phyloP scores from a whole-genome alignment of 2,888 invertebrate species.

The Euzophera pinguis region DNA sequence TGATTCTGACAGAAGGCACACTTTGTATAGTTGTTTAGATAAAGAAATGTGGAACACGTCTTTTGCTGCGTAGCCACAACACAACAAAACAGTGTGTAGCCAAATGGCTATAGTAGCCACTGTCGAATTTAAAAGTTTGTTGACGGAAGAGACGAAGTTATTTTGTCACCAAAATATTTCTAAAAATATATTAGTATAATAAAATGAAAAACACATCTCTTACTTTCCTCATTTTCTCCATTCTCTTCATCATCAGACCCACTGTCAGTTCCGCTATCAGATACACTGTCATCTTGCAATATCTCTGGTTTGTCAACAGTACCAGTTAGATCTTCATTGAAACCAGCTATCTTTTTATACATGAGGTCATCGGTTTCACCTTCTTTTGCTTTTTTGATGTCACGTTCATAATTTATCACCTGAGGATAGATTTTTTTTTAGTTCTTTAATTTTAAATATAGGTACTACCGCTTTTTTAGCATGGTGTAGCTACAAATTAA shows the following conservation, averaged over 20 bases:
- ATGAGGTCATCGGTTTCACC: slow-evolving; percentile 86
- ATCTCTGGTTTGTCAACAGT: slow-evolving; percentile 84
- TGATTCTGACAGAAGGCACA: too few relatives aligned
- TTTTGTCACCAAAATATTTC: too few relatives aligned
- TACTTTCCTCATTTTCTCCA: slow-evolving; percentile 28
- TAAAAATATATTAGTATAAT: background rate
- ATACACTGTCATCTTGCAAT: slow-evolving; percentile 64
- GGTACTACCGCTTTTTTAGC: too few relatives aligned
- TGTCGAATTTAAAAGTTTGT: too few relatives aligned
- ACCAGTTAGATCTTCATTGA: slow-evolving; percentile 89
- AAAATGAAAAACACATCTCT: background rate
- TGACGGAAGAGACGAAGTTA: too few relatives aligned
- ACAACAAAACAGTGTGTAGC: too few relatives aligned
- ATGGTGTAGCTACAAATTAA: too few relatives aligned
- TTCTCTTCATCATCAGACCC: slow-evolving; percentile 40
- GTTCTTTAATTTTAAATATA: too few relatives aligned
- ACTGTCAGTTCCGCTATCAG: slow-evolving; percentile 47
- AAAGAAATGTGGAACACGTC: too few relatives aligned
- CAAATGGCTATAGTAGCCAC: too few relatives aligned
- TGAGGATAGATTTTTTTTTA: slow-evolving; percentile 61
- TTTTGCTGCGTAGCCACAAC: too few relatives aligned
- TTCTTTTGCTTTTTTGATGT: slow-evolving; percentile 88
- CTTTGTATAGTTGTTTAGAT: too few relatives aligned
- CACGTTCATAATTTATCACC: slow-evolving; percentile 92
- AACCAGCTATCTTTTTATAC: slow-evolving; percentile 92